Conservation (phyloP, 2,888 invertebrate species). For the Hirtodrosophila alboralis region DNA sequence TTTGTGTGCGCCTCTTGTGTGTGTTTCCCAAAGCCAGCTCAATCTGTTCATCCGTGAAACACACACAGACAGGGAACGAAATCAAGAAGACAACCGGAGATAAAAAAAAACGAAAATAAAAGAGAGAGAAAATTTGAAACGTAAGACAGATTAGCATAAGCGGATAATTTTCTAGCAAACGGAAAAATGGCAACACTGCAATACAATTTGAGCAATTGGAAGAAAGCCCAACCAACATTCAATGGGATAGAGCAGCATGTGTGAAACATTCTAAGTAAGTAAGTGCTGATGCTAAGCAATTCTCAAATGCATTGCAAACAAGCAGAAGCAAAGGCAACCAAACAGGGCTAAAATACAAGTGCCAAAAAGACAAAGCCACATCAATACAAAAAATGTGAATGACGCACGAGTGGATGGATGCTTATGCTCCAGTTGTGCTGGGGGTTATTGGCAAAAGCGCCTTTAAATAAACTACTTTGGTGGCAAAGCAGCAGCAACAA, state of each 20-base stretch:
- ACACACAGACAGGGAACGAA: constrained; percentile 25
- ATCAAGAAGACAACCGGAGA: constrained; percentile 13
- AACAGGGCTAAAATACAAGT: constrained; percentile 1
- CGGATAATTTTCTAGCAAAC: constrained; percentile 67
- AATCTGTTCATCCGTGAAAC: constrained; percentile 58
- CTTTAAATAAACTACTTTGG: constrained; percentile 30
- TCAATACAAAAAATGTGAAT: constrained; percentile 29
- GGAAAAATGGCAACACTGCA: constrained; percentile 39
- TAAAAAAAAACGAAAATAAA: constrained; percentile 7
- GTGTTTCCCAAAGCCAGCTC: constrained; percentile 54
- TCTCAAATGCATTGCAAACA: constrained; percentile 37
- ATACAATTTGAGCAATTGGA: constrained; percentile 20
- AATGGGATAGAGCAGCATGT: constrained; percentile 43
- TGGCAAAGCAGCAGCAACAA: constrained; percentile 14
- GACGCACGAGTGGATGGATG: constrained; percentile 21
- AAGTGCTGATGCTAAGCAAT: constrained; percentile 58
- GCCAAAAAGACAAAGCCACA: constrained; percentile 27
- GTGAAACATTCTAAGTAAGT: constrained; percentile 61
- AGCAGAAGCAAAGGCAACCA: constrained; percentile 6
- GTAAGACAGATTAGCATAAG: constrained; percentile 78
- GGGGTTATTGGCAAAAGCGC: constrained; percentile 3
- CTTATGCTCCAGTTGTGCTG: background rate
- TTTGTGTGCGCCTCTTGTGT: constrained; percentile 14
- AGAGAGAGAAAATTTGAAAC: constrained; percentile 49
- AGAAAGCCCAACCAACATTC: constrained; percentile 32